A percentile compares a stretch with the other conserved stretches of the same genome.
These are phyloP conservation scores for Trachelipus rathkii DNA, from an alignment of 1,140 invertebrate genomes.

Conservation along the genomic window DNA sequence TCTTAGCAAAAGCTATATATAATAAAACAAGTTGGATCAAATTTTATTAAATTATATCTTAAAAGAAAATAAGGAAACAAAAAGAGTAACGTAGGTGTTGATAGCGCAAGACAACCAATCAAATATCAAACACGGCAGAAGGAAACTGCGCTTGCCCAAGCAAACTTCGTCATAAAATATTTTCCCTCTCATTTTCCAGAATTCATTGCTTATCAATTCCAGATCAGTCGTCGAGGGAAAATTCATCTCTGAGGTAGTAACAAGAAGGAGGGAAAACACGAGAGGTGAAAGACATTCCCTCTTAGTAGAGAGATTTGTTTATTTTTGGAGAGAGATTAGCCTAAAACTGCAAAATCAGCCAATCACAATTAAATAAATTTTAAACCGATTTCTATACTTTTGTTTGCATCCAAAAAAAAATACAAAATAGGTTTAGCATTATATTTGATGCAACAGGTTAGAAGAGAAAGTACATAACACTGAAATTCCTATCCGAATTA, in stretches of 20 bases:
- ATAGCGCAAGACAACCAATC: neutral
- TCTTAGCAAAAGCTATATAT: slow-evolving; percentile 26
- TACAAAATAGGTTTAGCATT: neutral
- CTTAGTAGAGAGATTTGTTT: neutral
- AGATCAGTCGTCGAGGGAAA: too few species aligned
- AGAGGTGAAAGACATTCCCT: neutral
- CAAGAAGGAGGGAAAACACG: too few species aligned
- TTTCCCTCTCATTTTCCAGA: too few species aligned
- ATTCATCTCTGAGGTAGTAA: too few species aligned
- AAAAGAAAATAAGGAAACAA: neutral
- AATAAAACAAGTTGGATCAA: neutral
- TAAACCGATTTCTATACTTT: neutral
- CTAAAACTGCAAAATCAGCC: neutral
- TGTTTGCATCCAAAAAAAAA: neutral
- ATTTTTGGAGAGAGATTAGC: neutral
- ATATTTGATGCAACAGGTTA: neutral
- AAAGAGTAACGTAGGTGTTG: neutral
- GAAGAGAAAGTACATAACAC: neutral
- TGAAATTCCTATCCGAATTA: neutral
- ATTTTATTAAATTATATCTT: neutral
- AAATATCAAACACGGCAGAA: neutral
- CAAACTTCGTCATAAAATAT: neutral
- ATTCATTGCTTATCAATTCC: too few species aligned
- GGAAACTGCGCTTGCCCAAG: neutral
- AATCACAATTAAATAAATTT: neutral